These are phyloP conservation scores for Galeruca laticollis DNA, from an alignment of 2,888 invertebrate species.

Conservation along the genomic window DNA sequence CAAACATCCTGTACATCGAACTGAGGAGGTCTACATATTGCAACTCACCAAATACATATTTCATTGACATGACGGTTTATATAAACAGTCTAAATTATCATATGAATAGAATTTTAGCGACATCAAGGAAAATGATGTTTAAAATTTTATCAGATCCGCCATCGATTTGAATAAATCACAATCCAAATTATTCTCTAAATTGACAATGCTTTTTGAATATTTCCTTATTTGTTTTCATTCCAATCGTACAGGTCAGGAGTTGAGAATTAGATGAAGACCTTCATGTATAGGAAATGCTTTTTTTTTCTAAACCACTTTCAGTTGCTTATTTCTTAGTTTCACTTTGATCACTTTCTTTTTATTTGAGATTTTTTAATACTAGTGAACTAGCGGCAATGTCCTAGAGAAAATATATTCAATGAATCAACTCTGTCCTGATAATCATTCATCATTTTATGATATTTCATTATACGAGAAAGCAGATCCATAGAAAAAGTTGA, in stretches of 20 bases:
- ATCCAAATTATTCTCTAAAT: constrained; percentile 28
- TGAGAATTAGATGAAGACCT: not conserved
- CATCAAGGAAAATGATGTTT: constrained; percentile 34
- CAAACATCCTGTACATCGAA: constrained; percentile 21
- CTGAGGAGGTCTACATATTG: constrained; percentile 12
- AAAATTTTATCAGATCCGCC: constrained; percentile 38
- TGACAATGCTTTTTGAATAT: constrained; percentile 33
- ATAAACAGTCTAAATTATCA: constrained; percentile 18
- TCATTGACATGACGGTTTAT: constrained; percentile 23
- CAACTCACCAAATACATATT: constrained; percentile 24
- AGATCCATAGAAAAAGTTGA: too few relatives aligned
- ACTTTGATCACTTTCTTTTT: too few relatives aligned
- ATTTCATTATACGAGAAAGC: too few relatives aligned
- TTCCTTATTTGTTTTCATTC: constrained; percentile 27
- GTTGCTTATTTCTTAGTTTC: too few relatives aligned
- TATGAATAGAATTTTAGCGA: constrained; percentile 35
- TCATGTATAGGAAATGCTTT: too few relatives aligned
- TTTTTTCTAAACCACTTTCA: too few relatives aligned
- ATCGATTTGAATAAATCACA: constrained; percentile 39
- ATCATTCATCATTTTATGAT: too few relatives aligned
- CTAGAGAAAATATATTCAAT: too few relatives aligned
- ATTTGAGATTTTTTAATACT: too few relatives aligned
- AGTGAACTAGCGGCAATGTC: too few relatives aligned
- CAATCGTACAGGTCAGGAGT: not conserved
- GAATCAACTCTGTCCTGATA: too few relatives aligned